A percentile compares a stretch with the other conserved stretches of the same genome.
Conservation (phyloP, 2,888 invertebrate species). For the Tryphoninae sp. region DNA sequence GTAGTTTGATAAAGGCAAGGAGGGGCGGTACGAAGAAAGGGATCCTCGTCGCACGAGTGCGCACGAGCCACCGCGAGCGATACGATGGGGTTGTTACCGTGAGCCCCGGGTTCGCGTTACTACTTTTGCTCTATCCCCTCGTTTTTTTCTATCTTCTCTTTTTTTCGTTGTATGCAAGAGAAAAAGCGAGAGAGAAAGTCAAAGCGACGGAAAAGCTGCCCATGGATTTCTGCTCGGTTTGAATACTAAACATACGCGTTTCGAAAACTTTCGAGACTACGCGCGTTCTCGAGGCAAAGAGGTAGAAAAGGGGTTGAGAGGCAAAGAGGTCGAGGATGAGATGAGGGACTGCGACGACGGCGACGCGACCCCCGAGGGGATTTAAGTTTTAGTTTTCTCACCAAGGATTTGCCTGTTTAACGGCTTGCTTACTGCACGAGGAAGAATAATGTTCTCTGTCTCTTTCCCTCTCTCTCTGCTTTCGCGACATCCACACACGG, state of each 20-base stretch:
- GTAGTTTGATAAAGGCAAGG: conserved; percentile 52
- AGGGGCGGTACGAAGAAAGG: conserved; percentile 16
- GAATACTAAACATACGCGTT: conserved; percentile 66
- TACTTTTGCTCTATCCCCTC: conserved; percentile 13
- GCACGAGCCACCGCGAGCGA: conserved; percentile 46
- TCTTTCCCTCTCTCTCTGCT: background rate
- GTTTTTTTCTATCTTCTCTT: conserved; percentile 1
- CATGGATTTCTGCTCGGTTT: conserved; percentile 64
- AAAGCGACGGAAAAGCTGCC: conserved; percentile 42
- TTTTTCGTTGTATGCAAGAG: background rate
- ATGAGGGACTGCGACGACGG: conserved; percentile 47
- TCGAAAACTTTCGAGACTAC: conserved; percentile 65
- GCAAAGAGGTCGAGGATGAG: conserved; percentile 37
- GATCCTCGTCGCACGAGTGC: conserved; percentile 30
- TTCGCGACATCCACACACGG: conserved; percentile 43
- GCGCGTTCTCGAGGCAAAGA: conserved; percentile 30
- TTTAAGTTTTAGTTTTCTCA: conserved; percentile 62
- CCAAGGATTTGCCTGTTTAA: conserved; percentile 62
- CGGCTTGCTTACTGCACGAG: conserved; percentile 42
- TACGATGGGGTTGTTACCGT: conserved; percentile 58
- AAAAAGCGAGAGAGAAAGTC: conserved; percentile 1
- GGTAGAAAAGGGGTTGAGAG: conserved; percentile 13
- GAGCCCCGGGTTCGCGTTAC: conserved; percentile 45
- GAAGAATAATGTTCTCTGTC: conserved; percentile 39
- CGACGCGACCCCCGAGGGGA: conserved; percentile 59